Conservation (phyloP, 1,140 invertebrate genomes). For the Asobara japonica region DNA sequence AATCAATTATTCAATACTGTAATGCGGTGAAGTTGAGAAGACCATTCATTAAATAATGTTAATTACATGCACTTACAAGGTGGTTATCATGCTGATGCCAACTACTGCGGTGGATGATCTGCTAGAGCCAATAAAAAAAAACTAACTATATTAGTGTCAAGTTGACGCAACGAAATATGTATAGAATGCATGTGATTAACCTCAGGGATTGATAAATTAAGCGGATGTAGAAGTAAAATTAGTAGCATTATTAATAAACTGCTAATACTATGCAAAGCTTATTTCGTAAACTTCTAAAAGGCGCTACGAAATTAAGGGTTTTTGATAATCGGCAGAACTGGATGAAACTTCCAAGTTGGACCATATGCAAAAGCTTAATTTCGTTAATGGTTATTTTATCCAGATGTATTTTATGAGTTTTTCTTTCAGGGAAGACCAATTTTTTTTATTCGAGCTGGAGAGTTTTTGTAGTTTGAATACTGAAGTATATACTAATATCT, state of each 20-base stretch:
- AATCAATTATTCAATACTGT: slow-evolving; percentile 1
- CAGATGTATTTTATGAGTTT: too few species aligned
- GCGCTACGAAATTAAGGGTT: background rate
- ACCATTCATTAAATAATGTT: slow-evolving; percentile 20
- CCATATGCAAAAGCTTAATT: too few species aligned
- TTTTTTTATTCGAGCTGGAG: too few species aligned
- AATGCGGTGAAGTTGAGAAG: background rate
- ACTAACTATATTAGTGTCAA: background rate
- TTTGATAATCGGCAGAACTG: background rate
- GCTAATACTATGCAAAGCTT: background rate
- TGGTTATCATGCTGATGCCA: slow-evolving; percentile 56
- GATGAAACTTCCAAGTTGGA: too few species aligned
- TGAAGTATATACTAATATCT: too few species aligned
- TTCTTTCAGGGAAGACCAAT: too few species aligned
- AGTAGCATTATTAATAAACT: background rate
- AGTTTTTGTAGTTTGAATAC: too few species aligned
- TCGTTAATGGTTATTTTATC: too few species aligned
- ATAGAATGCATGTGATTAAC: background rate
- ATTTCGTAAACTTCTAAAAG: background rate
- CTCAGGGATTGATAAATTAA: background rate
- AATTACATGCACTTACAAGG: slow-evolving; percentile 66
- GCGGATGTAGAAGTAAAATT: background rate
- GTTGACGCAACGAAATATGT: background rate
- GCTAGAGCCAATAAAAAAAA: slow-evolving; percentile 51
- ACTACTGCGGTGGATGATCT: slow-evolving; percentile 57